A percentile compares a stretch with the other conserved stretches of the same genome.
These are phyloP conservation scores for Rhagonycha lutea DNA, from an alignment of 2,888 invertebrate species.

Conservation along the genomic window DNA sequence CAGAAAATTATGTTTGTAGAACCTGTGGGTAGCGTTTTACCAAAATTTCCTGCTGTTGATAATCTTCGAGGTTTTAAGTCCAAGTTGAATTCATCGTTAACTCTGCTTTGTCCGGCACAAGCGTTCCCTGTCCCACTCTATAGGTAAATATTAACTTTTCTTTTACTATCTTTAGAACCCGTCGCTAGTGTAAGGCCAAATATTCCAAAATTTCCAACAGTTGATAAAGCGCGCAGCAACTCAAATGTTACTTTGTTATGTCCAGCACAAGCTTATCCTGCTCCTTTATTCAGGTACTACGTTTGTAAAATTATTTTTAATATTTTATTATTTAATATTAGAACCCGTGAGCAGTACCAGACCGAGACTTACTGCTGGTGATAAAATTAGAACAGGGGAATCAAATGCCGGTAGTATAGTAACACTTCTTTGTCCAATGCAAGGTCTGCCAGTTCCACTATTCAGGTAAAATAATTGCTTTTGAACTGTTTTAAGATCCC, in stretches of 20 bases:
- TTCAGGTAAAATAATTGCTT: constrained; percentile 58
- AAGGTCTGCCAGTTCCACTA: constrained; percentile 67
- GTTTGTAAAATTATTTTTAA: background rate
- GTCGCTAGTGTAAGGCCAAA: constrained; percentile 60
- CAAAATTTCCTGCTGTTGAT: constrained; percentile 54
- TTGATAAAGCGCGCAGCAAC: constrained; percentile 50
- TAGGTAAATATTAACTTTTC: constrained; percentile 38
- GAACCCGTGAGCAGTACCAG: constrained; percentile 62
- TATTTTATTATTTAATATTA: constrained; percentile 34
- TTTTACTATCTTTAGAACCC: constrained; percentile 51
- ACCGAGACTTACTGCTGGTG: constrained; percentile 55
- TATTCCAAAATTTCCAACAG: constrained; percentile 58
- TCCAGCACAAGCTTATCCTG: constrained; percentile 61
- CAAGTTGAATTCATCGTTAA: constrained; percentile 48
- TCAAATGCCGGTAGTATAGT: constrained; percentile 50
- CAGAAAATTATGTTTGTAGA: constrained; percentile 39
- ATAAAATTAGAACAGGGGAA: constrained; percentile 41
- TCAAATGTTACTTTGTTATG: constrained; percentile 54
- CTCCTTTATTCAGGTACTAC: constrained; percentile 54
- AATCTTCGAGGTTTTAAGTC: constrained; percentile 46
- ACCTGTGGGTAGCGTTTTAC: constrained; percentile 59
- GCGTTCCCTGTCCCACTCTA: constrained; percentile 67
- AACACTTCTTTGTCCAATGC: constrained; percentile 73
- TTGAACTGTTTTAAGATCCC: background rate
- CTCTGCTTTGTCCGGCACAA: constrained; percentile 68